Evolutionary conservation across 2,113 vertebrate genomes (phyloP).

Genomic region (Syrmaticus mikado): DNA sequence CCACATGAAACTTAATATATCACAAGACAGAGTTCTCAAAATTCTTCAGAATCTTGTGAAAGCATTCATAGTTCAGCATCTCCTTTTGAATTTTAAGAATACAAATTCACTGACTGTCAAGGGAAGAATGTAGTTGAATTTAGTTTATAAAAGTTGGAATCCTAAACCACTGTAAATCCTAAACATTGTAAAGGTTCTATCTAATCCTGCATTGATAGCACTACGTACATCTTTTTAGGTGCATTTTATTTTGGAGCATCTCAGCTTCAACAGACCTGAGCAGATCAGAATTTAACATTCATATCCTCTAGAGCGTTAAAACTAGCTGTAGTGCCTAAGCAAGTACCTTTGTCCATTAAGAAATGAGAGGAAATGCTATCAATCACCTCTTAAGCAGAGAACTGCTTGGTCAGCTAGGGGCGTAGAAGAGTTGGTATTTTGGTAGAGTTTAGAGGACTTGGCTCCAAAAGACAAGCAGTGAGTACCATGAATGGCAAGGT

Average conservation of each 20-base stretch:
- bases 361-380: neutral
- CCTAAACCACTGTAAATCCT: neutral
- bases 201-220: neutral
- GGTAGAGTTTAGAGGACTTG: neutral
- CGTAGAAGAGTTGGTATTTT: neutral
- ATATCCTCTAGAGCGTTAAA: neutral
- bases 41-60: neutral
- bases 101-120: neutral
- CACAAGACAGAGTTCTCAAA: neutral
- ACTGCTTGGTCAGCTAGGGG: neutral
- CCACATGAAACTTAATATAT: neutral
- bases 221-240: neutral
- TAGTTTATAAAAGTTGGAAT: neutral
- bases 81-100: neutral
- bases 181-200: neutral
- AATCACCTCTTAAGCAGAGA: neutral
- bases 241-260: neutral
- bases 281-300: neutral
- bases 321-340: neutral
- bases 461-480: neutral
- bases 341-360: neutral
- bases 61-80: neutral
- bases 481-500: neutral
- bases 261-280: neutral
- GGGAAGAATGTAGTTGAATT: slow-evolving; percentile 6